Evolutionary conservation across 2,113 vertebrate species (phyloP).

Genomic region (Oreochromis tanganicae): DNA sequence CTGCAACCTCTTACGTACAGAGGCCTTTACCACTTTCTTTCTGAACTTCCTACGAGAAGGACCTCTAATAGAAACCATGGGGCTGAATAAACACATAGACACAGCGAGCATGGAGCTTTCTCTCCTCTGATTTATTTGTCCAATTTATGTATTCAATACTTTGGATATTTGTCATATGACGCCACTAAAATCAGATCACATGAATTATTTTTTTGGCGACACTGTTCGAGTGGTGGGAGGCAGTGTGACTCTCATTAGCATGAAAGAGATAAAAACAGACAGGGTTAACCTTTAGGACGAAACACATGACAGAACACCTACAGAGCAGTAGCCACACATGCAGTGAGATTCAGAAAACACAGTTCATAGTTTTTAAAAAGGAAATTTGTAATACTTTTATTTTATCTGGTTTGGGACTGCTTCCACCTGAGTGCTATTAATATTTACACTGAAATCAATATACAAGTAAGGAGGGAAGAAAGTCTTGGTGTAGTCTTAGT

Average conservation of each 20-base stretch:
- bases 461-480: neutral
- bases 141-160: neutral
- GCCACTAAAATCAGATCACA: neutral
- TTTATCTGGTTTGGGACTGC: neutral
- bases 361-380: fast-evolving
- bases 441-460: neutral
- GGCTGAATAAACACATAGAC: neutral
- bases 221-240: neutral
- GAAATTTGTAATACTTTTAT: neutral
- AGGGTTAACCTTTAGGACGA: neutral
- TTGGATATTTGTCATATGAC: neutral
- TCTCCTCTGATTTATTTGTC: neutral
- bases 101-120: neutral
- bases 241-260: neutral
- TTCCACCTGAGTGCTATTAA: neutral
- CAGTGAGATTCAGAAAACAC: neutral
- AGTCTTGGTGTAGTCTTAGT: neutral
- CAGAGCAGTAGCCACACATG: neutral
- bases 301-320: neutral
- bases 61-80: neutral
- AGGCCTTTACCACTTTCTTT: too few species aligned
- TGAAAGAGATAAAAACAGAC: neutral
- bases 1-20: neutral
- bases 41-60: neutral
- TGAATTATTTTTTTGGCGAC: neutral